phyloP scores from a whole-genome alignment of 2,113 vertebrate species.

The Reinhardtius hippoglossoides region DNA sequence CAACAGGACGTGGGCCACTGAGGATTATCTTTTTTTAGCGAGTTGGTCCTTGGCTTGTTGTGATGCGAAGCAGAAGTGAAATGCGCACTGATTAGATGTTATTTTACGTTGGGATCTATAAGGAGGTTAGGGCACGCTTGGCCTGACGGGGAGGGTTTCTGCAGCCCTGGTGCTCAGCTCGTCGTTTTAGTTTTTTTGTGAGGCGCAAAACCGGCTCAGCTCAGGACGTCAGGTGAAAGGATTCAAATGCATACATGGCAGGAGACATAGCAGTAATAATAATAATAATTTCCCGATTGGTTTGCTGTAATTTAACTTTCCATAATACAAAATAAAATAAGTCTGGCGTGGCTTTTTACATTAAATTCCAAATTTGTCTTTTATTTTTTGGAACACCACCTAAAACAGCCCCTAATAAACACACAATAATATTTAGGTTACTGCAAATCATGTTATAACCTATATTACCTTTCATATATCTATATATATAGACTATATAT shows the following conservation, averaged over 20 bases:
- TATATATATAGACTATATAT: no score
- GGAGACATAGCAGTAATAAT: not conserved
- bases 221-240: conserved; percentile 40
- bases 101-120: conserved; percentile 31
- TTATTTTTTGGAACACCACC: not conserved
- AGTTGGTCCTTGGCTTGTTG: conserved; percentile 47
- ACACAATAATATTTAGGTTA: not conserved
- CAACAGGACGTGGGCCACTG: conserved; percentile 24
- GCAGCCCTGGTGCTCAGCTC: conserved; percentile 31
- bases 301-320: no score
- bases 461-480: not conserved
- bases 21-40: conserved; percentile 48
- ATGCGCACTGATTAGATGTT: conserved; percentile 60
- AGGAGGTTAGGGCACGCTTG: conserved; percentile 57
- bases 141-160: conserved; percentile 29
- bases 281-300: not conserved
- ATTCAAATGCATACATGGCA: not conserved
- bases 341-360: not conserved
- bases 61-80: conserved; percentile 56
- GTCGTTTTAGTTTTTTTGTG: conserved; percentile 35
- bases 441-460: not conserved
- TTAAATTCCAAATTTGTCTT: not conserved
- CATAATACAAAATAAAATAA: no score
- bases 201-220: not conserved
- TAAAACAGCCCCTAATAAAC: not conserved